Base-by-base conservation (phyloP, 2,888 invertebrate species). In the Temnothorax ravouxi region DNA sequence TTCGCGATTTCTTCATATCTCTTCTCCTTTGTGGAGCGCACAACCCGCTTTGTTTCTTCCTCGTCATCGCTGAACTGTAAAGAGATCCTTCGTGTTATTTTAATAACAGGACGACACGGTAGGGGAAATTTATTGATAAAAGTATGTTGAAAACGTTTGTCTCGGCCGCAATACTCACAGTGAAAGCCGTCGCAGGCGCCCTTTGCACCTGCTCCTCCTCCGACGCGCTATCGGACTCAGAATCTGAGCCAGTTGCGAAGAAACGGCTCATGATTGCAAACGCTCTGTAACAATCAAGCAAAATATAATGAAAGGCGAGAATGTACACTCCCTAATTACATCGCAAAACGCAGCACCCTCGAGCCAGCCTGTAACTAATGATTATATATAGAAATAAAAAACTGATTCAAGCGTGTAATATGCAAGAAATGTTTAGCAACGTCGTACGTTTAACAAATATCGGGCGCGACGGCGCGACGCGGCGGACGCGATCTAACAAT, bases 1-100 rank as follows among this genome's bases (percentile, higher is more conserved):
- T 97, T 98, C 79, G 98, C 97, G 62, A 99, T 96, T 92, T 99
- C 99, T 93, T 99, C 99, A 95, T 98, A 99, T 91, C 99, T 97
- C 95, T 99, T 99, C 93, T 99, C 99, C 95, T 99, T 99, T 82
- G 98, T 98, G 69, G 99, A 99, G 47, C 99, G 97, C 41, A 99
- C 99, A 54, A 99, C 97, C 80, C 99, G 97, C 95, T 99, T 99
- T 0, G 98, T 98, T 95, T 99, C 98, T 94, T 99, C 99, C 94
- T 99, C 99, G 95, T 99, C 99, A 95, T 98, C 98, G 95, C 98
- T 98, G 93, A 97, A 97, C 97, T 98, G 95, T 91, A 90, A 86
- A 11, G 52, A 11, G 59, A 72, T 59, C 64, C 44, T 54, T 81
- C 41, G 50, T 21, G 6, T 71, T 18, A 71, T n/a, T 64, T 64